phyloP scores from a whole-genome alignment of 1,140 invertebrate genomes.

The Sogatella furcifera region DNA sequence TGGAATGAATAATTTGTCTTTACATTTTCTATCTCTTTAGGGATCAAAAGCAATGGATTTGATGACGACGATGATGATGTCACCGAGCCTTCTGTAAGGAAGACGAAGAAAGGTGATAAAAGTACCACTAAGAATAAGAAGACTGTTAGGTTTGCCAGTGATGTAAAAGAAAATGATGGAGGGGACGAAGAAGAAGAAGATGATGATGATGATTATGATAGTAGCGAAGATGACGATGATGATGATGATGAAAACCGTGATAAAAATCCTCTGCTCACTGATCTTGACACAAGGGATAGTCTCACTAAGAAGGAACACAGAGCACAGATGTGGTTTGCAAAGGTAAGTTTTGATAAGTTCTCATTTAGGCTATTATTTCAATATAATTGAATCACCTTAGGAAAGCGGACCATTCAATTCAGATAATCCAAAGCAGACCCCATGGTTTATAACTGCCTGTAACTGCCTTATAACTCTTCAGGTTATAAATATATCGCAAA shows the following conservation, averaged over 20 bases:
- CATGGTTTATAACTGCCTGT: no score
- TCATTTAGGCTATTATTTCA: no score
- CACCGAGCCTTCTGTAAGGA: slow-evolving; percentile 15
- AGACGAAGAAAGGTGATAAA: slow-evolving; percentile 3
- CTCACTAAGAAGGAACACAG: slow-evolving; percentile 59
- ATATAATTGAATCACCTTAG: no score
- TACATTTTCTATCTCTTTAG: no score
- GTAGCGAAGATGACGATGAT: slow-evolving; percentile 12
- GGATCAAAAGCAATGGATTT: slow-evolving; percentile 10
- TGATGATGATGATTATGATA: slow-evolving; percentile 1
- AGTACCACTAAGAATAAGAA: slow-evolving; percentile 12
- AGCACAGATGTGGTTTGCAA: slow-evolving; percentile 82
- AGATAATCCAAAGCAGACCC: no score
- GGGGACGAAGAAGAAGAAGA: slow-evolving; percentile 10
- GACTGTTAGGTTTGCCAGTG: slow-evolving; percentile 11
- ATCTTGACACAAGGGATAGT: slow-evolving; percentile 65
- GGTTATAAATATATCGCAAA: no score
- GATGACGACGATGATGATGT: slow-evolving; percentile 21
- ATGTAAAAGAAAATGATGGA: slow-evolving; percentile 39
- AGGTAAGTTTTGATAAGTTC: slow-evolving; percentile 36
- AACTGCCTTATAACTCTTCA: no score
- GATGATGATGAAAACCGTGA: slow-evolving; percentile 25
- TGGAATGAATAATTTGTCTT: no score
- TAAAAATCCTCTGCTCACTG: slow-evolving; percentile 62
- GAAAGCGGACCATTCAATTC: no score